Evolutionary conservation across 2,888 invertebrate genomes (phyloP).

Genomic region (Cryptophagus acutangulus): DNA sequence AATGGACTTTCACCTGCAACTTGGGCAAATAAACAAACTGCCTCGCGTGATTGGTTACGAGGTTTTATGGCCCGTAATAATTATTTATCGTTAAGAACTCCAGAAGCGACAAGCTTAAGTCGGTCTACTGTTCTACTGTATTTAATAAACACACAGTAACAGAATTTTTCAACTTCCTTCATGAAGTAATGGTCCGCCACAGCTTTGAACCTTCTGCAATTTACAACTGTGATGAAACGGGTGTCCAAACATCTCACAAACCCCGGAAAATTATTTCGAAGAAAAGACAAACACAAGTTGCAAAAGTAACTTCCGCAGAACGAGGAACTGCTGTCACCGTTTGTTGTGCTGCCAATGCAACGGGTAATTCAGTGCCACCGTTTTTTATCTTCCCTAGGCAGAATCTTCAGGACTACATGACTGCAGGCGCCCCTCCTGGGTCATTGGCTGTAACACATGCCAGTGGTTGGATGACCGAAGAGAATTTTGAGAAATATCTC

Average conservation of each 20-base stretch:
- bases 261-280: slow-evolving; percentile 1
- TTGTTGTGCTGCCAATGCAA: neutral
- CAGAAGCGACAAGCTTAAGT: slow-evolving; percentile 12
- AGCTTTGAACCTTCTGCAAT: slow-evolving; percentile 7
- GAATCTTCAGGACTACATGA: neutral
- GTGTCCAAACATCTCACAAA: slow-evolving; percentile 2
- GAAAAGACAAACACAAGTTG: slow-evolving; percentile 2
- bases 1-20: neutral
- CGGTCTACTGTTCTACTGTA: slow-evolving; percentile 7
- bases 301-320: neutral
- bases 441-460: neutral
- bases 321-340: neutral
- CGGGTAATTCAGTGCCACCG: neutral
- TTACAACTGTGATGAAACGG: slow-evolving; percentile 9
- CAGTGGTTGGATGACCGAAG: neutral
- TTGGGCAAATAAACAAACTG: neutral
- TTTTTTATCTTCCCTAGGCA: neutral
- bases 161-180: slow-evolving; percentile 10
- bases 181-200: slow-evolving; percentile 3
- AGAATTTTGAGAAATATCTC: neutral
- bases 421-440: neutral
- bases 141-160: slow-evolving; percentile 11
- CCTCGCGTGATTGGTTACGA: neutral
- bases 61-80: slow-evolving; percentile 8
- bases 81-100: slow-evolving; percentile 9